These are phyloP conservation scores for Danaus plexippus DNA, from an alignment of 1,140 invertebrate genomes.

Conservation along the genomic window DNA sequence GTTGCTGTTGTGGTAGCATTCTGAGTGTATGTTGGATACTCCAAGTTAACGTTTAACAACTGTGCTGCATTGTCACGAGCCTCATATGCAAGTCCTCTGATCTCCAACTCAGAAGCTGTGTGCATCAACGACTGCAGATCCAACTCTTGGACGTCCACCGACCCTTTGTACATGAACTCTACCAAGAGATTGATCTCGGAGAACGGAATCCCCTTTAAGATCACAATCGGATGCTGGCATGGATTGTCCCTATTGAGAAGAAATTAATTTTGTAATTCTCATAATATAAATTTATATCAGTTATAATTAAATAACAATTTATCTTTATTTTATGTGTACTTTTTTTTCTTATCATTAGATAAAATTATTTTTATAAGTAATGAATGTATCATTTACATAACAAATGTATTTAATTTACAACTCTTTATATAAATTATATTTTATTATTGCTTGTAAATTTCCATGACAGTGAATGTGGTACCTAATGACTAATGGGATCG, in stretches of 20 bases:
- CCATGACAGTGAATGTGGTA: background rate
- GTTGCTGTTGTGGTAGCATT: constrained; percentile 31
- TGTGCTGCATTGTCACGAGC: constrained; percentile 68
- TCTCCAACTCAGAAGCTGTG: constrained; percentile 78
- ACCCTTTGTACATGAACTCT: constrained; percentile 82
- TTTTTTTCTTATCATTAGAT: constrained; percentile 49
- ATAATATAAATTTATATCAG: constrained; percentile 23
- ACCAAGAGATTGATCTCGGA: constrained; percentile 80
- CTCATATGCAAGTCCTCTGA: constrained; percentile 73
- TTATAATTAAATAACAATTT: constrained; percentile 35
- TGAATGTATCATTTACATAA: constrained; percentile 18
- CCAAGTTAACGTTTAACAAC: constrained; percentile 67
- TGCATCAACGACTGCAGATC: constrained; percentile 78
- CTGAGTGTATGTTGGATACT: constrained; percentile 60
- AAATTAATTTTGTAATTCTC: constrained; percentile 12
- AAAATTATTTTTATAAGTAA: constrained; percentile 36
- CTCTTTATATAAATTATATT: constrained; percentile 1
- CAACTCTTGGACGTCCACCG: constrained; percentile 78
- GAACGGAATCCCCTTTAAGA: constrained; percentile 78
- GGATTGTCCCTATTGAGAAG: constrained; percentile 74
- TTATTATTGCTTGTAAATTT: background rate
- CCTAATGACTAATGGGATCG: constrained; percentile 8
- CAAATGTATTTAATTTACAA: constrained; percentile 14
- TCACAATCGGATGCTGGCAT: constrained; percentile 81
- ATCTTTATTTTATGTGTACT: constrained; percentile 35